Base-by-base conservation (phyloP, 53 echinoderm and acorn worm species). In the Antedon mediterranea region DNA sequence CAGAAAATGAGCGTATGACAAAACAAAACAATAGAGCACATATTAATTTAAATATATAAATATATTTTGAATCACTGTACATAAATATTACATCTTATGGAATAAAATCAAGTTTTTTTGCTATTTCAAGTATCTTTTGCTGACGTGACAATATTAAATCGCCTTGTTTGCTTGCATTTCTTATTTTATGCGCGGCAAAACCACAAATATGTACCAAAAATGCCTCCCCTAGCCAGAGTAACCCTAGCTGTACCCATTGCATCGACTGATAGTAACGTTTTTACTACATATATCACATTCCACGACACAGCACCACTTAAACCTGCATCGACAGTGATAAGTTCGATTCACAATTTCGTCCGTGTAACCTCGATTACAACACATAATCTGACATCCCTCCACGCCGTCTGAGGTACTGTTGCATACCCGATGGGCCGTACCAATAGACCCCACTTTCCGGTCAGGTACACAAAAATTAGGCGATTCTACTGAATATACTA, bases 301-400 rank as follows among this genome's bases (percentile, higher is more conserved):
- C 8, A 97, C 97, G 37, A 85, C 97, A 85, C 97, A 97, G 41
- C 97, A 97, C 97, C 97, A 97, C 41, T 92, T 92, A 32, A 97
- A 97, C n/a, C 97, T 74, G 71, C 92, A 95, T 74, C 89, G 78
- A 71, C 97, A 95, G 43, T 89, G 85, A 34, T 92, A 91, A 13
- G 83, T 78, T 81, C 75, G 78, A 15, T 74, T 79, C 3, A 92
- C 78, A 8, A 77, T 80, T 33, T 87, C 85, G 34, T 91, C 86
- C 30, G 75, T 80, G 80, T 87, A 83, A 29, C 97, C 97, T 43
- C 97, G 85, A 15, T 87, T 86, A 72, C 97, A 92, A 70, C 97
- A 95, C 85, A 95, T 71, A 74, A 95, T 89, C 43, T 88, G 87
- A 78, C 97, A 92, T 7, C 91, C 89, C 28, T 88, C 97, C 5